Evolutionary conservation across 2,113 vertebrate genomes (phyloP), one percentile per base, ranked within the genome.

Genomic region (Chitala chitala): DNA sequence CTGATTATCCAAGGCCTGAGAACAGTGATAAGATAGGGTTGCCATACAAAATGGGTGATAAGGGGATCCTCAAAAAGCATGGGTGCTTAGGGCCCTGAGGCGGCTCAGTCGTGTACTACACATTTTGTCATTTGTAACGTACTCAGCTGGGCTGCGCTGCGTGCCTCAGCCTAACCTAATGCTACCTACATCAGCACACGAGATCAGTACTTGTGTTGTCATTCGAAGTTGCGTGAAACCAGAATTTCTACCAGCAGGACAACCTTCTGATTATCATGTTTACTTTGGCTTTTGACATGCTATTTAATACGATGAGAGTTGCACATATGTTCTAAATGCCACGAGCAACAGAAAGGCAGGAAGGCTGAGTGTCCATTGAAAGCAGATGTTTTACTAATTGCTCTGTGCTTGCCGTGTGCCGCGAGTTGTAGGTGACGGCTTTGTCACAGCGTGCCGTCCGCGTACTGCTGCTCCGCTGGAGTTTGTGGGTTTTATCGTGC

Each of bases 321-420:
- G 13, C 42, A 17, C 24, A 2, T 29, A 48, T 46, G 64, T 24
- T 66, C n/a, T n/a, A 44, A 68, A 68, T 24, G 42, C 40, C 38
- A 46, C 42, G 29, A 42, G 22, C 64, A 48, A 38, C 33, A n/a
- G 20, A 59, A 63, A 33, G 44, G 42, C 22, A 26, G 64, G 42
- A 24, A 5, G 42, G n/a, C n/a, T 68, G 44, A 26, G 40, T 42
- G 29, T 36, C 63, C 63, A 44, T 36, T 42, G 29, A 65, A 65
- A 36, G 33, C 64, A 44, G 64, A 44, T 48, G 40, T 66, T 68
- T 68, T 36, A n/a, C 22, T 68, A 68, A 68, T 48, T 68, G 64
- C 40, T 66, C 46, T 29, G 64, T 24, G 4, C 29, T 29, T 10
- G 4, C 22, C 5, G 10, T 22, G 42, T n/a, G 13, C 42, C 20